A percentile compares a stretch with the other conserved stretches of the same genome.
Conservation (phyloP, 2,113 vertebrate genomes). For the Ursus arctos region DNA sequence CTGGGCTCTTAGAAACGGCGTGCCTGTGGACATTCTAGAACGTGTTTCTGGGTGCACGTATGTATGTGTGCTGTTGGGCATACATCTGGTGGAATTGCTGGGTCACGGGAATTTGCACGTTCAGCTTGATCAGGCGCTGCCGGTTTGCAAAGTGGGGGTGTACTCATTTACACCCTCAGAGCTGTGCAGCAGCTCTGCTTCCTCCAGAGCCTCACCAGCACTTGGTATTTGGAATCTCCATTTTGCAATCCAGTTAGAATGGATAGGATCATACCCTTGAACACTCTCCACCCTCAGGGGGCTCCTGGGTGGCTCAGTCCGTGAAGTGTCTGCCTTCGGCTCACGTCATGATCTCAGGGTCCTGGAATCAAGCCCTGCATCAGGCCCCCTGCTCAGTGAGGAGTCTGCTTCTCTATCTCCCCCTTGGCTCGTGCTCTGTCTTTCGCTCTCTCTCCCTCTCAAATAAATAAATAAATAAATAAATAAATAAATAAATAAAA, state of each 20-base stretch:
- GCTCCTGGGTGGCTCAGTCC: background rate
- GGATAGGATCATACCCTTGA: fast-evolving
- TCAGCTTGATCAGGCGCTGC: background rate
- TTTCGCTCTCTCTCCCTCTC: background rate
- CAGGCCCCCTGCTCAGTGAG: background rate
- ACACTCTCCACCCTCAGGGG: background rate
- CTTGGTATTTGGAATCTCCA: background rate
- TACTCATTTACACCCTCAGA: fast-evolving
- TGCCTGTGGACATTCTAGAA: background rate
- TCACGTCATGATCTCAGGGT: background rate
- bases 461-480: background rate
- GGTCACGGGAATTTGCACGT: background rate
- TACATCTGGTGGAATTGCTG: background rate
- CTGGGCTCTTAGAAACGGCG: background rate
- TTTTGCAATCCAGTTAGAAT: background rate
- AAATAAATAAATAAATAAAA: background rate
- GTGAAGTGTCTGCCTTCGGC: background rate
- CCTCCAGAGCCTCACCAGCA: fast-evolving
- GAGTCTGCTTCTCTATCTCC: background rate
- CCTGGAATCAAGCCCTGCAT: background rate
- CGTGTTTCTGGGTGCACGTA: fast-evolving
- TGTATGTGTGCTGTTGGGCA: fast-evolving
- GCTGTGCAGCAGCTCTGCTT: fast-evolving
- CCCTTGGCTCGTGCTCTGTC: background rate
- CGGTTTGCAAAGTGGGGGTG: background rate